A percentile compares a stretch with the other conserved stretches of the same genome.
Evolutionary conservation across 2,888 invertebrate species (phyloP).

Genomic region (Pachliopta kotzebuea): DNA sequence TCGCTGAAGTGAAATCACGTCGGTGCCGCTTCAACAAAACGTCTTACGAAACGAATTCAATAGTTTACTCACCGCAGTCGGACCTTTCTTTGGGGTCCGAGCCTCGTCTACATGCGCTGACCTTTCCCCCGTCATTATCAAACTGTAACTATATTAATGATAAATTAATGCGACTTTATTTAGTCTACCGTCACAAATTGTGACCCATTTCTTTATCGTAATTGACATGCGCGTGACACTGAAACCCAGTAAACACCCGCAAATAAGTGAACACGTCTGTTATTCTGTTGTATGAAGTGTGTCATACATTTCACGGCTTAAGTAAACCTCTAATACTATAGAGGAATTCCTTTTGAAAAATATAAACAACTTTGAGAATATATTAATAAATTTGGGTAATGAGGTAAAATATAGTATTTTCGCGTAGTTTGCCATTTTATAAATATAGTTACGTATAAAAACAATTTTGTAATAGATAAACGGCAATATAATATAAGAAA

Average conservation of each 20-base stretch:
- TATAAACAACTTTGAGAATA: not conserved
- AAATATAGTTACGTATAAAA: no score
- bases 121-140: not conserved
- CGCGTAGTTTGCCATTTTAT: no score
- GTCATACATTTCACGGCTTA: not conserved
- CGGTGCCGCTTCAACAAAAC: not conserved
- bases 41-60: not conserved
- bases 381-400: no score
- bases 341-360: not conserved
- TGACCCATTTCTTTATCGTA: slow-evolving; percentile 2
- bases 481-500: no score
- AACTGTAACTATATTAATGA: not conserved
- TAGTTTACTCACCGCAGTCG: not conserved
- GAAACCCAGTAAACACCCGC: not conserved
- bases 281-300: not conserved
- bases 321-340: no score
- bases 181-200: not conserved
- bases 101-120: not conserved
- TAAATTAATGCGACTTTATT: not conserved
- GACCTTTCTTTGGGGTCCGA: not conserved
- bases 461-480: no score
- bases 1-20: not conserved
- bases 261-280: not conserved
- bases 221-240: not conserved
- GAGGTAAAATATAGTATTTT: no score